These are phyloP conservation scores for Lepidocolaptes lacrymiger DNA, from an alignment of 2,797 vertebrate genomes.

Conservation along the genomic window DNA sequence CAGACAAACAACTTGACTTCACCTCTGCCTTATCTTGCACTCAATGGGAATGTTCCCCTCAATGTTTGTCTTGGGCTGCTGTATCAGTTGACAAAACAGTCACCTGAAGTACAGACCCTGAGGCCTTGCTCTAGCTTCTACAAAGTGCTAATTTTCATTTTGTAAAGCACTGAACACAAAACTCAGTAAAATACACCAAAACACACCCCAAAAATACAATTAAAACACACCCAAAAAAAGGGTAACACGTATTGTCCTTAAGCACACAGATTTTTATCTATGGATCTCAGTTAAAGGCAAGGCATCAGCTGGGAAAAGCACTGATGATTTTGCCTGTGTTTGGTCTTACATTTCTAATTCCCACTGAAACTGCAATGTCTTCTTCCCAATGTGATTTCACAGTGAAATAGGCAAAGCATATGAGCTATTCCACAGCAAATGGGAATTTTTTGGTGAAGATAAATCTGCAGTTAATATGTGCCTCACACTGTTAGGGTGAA, in stretches of 20 bases:
- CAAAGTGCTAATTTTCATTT: background rate
- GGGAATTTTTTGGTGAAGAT: background rate
- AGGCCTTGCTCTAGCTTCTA: background rate
- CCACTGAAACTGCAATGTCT: background rate
- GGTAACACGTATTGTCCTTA: background rate
- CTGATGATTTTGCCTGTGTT: background rate
- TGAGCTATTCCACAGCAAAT: background rate
- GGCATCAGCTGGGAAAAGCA: background rate
- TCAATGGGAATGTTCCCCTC: background rate
- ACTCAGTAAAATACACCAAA: background rate
- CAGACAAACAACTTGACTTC: background rate
- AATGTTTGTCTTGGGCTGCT: background rate
- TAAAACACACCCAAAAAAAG: background rate
- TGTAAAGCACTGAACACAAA: background rate
- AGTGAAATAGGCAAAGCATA: background rate
- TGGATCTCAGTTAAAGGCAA: background rate
- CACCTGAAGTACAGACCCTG: background rate
- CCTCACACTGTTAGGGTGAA: background rate
- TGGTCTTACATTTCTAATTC: background rate
- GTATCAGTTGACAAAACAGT: background rate
- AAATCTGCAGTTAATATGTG: background rate
- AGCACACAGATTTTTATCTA: background rate
- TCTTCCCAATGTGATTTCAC: background rate
- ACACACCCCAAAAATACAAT: background rate
- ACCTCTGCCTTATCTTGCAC: background rate